A percentile compares a stretch with the other conserved stretches of the same genome.
phyloP scores from a whole-genome alignment of 1,140 invertebrate species.

The Heliconius hermathena region DNA sequence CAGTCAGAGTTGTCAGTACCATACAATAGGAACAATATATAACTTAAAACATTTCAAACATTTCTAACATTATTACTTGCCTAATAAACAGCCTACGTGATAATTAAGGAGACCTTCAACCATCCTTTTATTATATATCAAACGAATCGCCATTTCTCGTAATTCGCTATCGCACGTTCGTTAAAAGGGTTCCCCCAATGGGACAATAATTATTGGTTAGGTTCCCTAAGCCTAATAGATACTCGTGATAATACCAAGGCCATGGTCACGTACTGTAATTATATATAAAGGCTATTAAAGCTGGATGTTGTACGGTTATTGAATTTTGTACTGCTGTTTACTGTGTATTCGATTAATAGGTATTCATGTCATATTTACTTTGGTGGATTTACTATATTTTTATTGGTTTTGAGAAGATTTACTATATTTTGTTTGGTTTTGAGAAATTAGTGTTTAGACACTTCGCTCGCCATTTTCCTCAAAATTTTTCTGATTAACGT shows the following conservation, averaged over 20 bases:
- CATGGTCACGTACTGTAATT: conserved; percentile 13
- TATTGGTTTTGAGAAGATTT: too few relatives aligned
- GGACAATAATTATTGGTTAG: conserved; percentile 19
- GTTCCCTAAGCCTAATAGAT: conserved; percentile 20
- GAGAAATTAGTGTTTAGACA: too few relatives aligned
- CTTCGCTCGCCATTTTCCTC: too few relatives aligned
- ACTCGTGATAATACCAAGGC: conserved; percentile 14
- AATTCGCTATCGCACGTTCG: conserved; percentile 11
- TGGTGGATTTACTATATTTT: too few relatives aligned
- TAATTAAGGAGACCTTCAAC: neutral
- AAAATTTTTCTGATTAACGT: too few relatives aligned
- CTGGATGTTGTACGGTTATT: neutral
- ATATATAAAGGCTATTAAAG: neutral
- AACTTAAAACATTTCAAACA: neutral
- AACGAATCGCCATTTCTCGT: conserved; percentile 7
- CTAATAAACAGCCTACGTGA: conserved; percentile 3
- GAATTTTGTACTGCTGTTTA: neutral
- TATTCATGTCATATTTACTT: too few relatives aligned
- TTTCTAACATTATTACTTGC: neutral
- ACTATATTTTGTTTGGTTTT: too few relatives aligned
- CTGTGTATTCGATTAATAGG: neutral
- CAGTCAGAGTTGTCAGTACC: too few relatives aligned
- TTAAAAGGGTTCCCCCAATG: conserved; percentile 23
- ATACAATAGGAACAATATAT: too few relatives aligned
- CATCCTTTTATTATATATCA: conserved; percentile 7